Conservation (phyloP, 2,113 vertebrate species). For the Scomber colias region DNA sequence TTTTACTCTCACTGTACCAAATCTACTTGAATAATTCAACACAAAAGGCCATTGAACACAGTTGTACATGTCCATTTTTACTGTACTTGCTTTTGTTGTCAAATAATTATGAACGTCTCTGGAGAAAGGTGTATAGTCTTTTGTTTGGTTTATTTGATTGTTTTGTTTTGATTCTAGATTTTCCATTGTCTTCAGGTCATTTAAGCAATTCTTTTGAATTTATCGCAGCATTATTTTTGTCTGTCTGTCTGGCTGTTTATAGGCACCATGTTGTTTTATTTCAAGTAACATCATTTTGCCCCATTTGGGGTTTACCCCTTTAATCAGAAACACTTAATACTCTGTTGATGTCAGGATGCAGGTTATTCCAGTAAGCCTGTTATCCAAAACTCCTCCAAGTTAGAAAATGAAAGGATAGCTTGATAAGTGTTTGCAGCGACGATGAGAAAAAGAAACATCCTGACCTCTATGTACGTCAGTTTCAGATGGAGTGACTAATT, state of each 20-base stretch:
- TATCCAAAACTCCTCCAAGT: constrained; percentile 40
- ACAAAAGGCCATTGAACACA: constrained; percentile 84
- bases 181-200: constrained; percentile 74
- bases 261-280: constrained; percentile 21
- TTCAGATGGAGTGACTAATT: constrained; percentile 57
- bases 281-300: constrained; percentile 39
- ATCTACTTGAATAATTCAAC: constrained; percentile 85
- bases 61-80: constrained; percentile 78
- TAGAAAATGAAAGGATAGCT: constrained; percentile 33
- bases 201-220: constrained; percentile 45
- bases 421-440: constrained; percentile 12
- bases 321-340: constrained; percentile 72
- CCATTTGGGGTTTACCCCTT: constrained; percentile 52
- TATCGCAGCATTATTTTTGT: constrained; percentile 48
- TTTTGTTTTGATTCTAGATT: constrained; percentile 32
- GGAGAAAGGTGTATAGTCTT: constrained; percentile 64
- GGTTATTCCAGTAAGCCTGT: constrained; percentile 51
- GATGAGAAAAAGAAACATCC: constrained; percentile 64
- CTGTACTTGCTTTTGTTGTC: constrained; percentile 76
- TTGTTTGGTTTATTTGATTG: constrained; percentile 51
- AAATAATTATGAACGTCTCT: constrained; percentile 63
- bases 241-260: constrained; percentile 19
- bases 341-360: constrained; percentile 78
- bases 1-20: constrained; percentile 83
- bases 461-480: constrained; percentile 66